A percentile compares a stretch with the other conserved stretches of the same genome.
These are phyloP conservation scores for Tiliqua scincoides DNA, from an alignment of 2,113 vertebrate genomes.

Conservation along the genomic window DNA sequence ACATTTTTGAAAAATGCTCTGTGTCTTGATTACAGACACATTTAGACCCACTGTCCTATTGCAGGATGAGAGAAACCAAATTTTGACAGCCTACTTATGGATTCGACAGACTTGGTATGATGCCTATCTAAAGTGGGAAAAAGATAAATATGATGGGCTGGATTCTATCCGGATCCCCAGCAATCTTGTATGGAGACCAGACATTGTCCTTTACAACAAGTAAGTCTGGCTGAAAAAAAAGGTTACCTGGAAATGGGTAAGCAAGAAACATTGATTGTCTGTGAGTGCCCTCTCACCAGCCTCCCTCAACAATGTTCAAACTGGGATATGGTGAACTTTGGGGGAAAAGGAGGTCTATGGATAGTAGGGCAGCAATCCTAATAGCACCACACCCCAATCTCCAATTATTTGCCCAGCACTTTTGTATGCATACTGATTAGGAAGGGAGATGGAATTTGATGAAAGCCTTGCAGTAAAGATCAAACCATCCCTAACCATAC, in stretches of 20 bases:
- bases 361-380: too few species aligned
- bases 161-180: slow-evolving; percentile 97
- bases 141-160: slow-evolving; percentile 91
- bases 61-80: slow-evolving; percentile 96
- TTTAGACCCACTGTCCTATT: slow-evolving; percentile 27
- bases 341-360: neutral
- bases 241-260: neutral
- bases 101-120: slow-evolving; percentile 94
- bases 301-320: neutral
- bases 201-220: slow-evolving; percentile 98
- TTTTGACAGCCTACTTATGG: slow-evolving; percentile 95
- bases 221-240: slow-evolving; percentile 68
- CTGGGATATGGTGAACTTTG: neutral
- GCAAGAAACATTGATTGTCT: neutral
- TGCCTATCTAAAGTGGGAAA: slow-evolving; percentile 91
- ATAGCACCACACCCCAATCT: neutral
- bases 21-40: neutral
- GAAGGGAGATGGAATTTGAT: neutral
- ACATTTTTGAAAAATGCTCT: neutral
- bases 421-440: neutral
- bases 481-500: neutral
- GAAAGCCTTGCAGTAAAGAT: neutral
- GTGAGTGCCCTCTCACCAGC: neutral
- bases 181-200: slow-evolving; percentile 93
- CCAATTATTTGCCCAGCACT: neutral